Conservation (phyloP, 1,140 invertebrate genomes). For the Hydropsyche tenuis region DNA sequence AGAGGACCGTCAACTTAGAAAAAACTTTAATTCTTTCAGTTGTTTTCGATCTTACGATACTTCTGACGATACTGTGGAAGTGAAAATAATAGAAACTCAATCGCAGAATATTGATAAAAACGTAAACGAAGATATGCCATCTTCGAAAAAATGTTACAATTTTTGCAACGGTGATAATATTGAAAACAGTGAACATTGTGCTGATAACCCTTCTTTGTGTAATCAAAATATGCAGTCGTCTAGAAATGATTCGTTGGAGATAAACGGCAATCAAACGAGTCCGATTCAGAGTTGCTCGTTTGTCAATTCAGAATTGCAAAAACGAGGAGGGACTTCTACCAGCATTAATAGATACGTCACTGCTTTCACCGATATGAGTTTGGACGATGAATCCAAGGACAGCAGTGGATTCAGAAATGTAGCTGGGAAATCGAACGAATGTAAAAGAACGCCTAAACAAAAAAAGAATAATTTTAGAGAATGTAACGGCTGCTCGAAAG, state of each 20-base stretch:
- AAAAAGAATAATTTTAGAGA: conserved; percentile 23
- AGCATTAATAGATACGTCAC: conserved; percentile 47
- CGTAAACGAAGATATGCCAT: conserved; percentile 1
- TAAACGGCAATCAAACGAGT: conserved; percentile 32
- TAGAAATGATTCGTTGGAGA: background rate
- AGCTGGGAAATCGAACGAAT: background rate
- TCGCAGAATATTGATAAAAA: background rate
- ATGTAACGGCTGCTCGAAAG: conserved; percentile 14
- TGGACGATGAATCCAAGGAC: conserved; percentile 10
- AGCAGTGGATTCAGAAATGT: background rate
- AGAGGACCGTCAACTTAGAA: background rate
- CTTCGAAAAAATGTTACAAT: conserved; percentile 22
- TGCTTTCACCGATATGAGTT: conserved; percentile 38
- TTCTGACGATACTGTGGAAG: background rate
- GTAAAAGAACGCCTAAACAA: conserved; percentile 7
- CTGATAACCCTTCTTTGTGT: background rate
- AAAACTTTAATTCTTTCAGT: conserved; percentile 35
- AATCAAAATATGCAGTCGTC: background rate
- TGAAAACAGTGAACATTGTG: background rate
- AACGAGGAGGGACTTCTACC: conserved; percentile 19
- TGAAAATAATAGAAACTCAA: background rate
- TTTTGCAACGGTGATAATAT: conserved; percentile 17
- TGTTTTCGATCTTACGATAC: conserved; percentile 23
- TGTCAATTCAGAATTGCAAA: background rate
- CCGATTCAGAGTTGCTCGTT: conserved; percentile 24